phyloP scores from a whole-genome alignment of 1,140 invertebrate genomes.

The Ctenoplectra terminalis region DNA sequence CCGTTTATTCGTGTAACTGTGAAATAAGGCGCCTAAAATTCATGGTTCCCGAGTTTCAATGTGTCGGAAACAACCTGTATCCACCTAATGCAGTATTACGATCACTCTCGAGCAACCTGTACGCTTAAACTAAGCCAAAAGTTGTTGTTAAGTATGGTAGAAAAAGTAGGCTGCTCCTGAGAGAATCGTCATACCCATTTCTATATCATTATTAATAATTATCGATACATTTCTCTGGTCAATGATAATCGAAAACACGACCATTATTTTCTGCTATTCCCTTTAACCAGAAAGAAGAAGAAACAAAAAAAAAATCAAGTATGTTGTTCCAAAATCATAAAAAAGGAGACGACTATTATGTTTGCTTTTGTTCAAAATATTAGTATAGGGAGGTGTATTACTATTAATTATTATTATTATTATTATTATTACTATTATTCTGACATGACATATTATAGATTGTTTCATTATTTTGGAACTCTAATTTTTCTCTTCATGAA shows the following conservation, averaged over 20 bases:
- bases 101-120: neutral
- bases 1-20: no score
- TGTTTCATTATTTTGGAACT: neutral
- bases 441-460: no score
- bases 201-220: neutral
- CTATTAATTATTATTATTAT: neutral
- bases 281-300: neutral
- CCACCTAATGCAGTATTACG: neutral
- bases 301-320: neutral
- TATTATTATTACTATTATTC: no score
- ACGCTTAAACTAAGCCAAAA: neutral
- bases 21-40: neutral
- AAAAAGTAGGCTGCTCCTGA: neutral
- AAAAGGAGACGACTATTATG: neutral
- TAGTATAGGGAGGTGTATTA: slow-evolving; percentile 20
- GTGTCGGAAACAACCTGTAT: neutral
- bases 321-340: neutral
- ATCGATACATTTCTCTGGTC: neutral
- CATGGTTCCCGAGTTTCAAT: neutral
- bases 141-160: neutral
- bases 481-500: neutral
- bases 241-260: neutral
- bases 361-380: slow-evolving; percentile 14
- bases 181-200: slow-evolving; percentile 4
- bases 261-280: slow-evolving; percentile 8